Conservation (phyloP, 2,113 vertebrate species). For the Clarias gariepinus region DNA sequence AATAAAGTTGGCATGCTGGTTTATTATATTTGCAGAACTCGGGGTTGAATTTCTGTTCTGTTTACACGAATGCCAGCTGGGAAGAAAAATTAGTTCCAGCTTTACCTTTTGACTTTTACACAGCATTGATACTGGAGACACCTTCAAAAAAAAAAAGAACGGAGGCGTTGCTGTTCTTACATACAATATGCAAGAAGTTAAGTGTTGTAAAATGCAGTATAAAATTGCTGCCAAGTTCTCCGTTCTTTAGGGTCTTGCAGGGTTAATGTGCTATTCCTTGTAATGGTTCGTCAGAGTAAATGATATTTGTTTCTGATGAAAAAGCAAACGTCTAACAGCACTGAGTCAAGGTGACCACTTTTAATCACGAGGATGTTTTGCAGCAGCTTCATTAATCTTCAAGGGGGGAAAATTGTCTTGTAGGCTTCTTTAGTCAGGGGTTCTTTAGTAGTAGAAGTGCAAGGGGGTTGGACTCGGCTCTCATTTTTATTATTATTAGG, state of each 20-base stretch:
- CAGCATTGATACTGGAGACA: neutral
- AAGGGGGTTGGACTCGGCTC: neutral
- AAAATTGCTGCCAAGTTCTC: neutral
- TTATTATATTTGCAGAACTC: neutral
- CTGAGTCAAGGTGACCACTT: neutral
- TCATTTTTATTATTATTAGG: neutral
- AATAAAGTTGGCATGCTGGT: conserved; percentile 10
- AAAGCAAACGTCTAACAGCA: neutral
- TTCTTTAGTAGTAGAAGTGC: neutral
- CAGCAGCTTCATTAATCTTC: neutral
- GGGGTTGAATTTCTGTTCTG: neutral
- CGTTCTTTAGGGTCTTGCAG: neutral
- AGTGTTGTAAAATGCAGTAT: neutral
- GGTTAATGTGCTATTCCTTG: neutral
- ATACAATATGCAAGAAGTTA: neutral
- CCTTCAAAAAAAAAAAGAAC: neutral
- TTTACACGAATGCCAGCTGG: neutral
- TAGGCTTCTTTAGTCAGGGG: neutral
- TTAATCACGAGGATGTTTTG: neutral
- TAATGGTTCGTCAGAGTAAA: neutral
- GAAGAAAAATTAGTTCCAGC: neutral
- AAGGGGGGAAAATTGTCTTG: neutral
- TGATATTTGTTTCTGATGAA: neutral
- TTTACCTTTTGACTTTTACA: neutral
- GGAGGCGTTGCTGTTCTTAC: neutral